These are phyloP conservation scores for Clarias pachynema DNA, from an alignment of 2,797 vertebrate genomes.

Conservation along the genomic window DNA sequence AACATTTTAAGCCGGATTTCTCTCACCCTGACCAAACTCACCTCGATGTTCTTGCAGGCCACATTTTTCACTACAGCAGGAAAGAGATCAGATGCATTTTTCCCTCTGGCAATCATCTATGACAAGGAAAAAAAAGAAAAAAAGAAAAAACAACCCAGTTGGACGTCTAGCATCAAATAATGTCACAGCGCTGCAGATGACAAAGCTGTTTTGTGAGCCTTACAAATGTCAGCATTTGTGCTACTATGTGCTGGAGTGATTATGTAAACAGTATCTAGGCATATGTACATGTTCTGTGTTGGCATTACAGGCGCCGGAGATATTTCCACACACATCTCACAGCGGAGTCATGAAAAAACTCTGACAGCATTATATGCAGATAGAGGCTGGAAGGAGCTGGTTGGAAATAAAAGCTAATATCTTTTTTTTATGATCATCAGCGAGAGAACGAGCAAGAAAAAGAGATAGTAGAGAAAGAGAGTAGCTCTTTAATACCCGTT, in stretches of 20 bases:
- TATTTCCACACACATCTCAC: constrained; percentile 7
- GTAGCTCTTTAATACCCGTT: neutral
- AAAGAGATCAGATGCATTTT: constrained; percentile 95
- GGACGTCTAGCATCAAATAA: neutral
- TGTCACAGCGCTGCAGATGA: neutral
- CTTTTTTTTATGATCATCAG: constrained; percentile 24
- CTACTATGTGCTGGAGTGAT: neutral
- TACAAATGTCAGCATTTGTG: constrained; percentile 1
- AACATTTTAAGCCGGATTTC: neutral
- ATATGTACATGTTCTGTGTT: neutral
- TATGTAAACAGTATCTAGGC: neutral
- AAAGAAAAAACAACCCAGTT: neutral
- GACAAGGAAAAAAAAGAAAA: constrained; percentile 27
- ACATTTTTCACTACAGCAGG: constrained; percentile 98
- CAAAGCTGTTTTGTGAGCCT: neutral
- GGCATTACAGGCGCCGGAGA: neutral
- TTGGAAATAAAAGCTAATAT: constrained; percentile 28
- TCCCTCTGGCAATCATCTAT: constrained; percentile 97
- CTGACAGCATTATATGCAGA: neutral
- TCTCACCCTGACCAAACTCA: constrained; percentile 63
- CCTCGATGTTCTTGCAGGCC: constrained; percentile 98
- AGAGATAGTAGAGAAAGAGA: constrained; percentile 8
- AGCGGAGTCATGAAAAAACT: constrained; percentile 17
- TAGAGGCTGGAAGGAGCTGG: neutral
- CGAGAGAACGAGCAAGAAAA: neutral